Evolutionary conservation across 2,888 invertebrate genomes (phyloP).

Genomic region (Nemoura dubitans): DNA sequence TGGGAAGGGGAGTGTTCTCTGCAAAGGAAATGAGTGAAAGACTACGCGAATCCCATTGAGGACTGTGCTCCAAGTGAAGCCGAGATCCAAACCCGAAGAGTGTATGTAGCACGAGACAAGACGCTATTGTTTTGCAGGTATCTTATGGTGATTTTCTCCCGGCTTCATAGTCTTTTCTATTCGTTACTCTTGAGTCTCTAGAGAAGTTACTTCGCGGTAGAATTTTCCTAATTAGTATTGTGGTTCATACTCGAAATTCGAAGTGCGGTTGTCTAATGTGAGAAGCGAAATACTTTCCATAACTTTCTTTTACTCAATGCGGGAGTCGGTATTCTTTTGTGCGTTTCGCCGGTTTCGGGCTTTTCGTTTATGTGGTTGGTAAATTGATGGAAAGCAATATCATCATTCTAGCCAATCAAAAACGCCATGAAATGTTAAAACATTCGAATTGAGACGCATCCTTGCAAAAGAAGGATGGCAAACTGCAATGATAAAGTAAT

Average conservation of each 20-base stretch:
- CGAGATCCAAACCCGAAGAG: background rate
- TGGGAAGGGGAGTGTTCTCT: background rate
- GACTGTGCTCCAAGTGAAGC: background rate
- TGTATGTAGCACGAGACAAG: background rate
- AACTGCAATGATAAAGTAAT: too few species aligned
- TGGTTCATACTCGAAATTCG: background rate
- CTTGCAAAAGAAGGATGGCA: too few species aligned
- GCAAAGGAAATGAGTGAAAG: background rate
- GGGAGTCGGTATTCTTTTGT: background rate
- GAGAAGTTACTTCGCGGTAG: background rate
- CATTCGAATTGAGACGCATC: too few species aligned
- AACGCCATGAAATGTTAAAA: too few species aligned
- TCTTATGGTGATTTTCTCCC: background rate
- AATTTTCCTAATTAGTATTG: background rate
- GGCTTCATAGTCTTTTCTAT: background rate
- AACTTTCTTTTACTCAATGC: background rate
- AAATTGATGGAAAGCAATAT: background rate
- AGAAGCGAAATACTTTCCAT: background rate
- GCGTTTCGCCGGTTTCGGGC: background rate
- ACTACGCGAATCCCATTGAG: background rate
- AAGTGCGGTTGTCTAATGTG: background rate
- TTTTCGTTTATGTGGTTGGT: background rate
- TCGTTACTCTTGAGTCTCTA: background rate
- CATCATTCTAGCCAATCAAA: too few species aligned
- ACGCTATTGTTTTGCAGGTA: background rate